A percentile compares a stretch with the other conserved stretches of the same genome.
These are phyloP conservation scores for Leptinotarsa peninsularis DNA, from an alignment of 2,888 invertebrate species.

Conservation along the genomic window DNA sequence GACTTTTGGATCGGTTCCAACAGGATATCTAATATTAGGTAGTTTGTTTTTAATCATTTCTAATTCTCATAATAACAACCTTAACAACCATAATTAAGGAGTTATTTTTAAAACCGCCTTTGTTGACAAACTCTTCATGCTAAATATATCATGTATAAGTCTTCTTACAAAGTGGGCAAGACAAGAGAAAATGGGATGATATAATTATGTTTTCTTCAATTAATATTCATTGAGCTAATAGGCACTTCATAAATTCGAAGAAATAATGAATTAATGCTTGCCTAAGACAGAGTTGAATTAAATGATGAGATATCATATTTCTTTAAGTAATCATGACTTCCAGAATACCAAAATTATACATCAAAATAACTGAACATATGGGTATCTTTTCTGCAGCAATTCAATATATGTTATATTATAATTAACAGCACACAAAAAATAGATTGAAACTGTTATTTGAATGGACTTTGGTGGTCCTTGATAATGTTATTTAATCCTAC, in stretches of 20 bases:
- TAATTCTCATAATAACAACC: conserved; percentile 58
- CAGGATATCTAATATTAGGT: conserved; percentile 66
- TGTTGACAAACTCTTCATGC: conserved; percentile 36
- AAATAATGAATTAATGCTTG: neutral
- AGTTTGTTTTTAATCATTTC: conserved; percentile 62
- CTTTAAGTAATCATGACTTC: too few relatives aligned
- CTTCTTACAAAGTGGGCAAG: conserved; percentile 9
- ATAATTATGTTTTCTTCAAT: conserved; percentile 19
- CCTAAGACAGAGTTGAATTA: neutral
- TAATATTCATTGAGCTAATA: conserved; percentile 23
- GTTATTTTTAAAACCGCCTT: conserved; percentile 48
- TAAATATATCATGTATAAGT: neutral
- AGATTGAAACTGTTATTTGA: too few relatives aligned
- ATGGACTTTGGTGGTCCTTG: too few relatives aligned
- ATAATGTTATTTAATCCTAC: too few relatives aligned
- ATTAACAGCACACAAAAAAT: too few relatives aligned
- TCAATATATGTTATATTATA: too few relatives aligned
- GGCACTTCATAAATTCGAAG: neutral
- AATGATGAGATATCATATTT: neutral
- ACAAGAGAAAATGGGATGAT: neutral
- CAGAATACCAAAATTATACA: too few relatives aligned
- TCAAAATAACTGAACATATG: too few relatives aligned
- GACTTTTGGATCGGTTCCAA: conserved; percentile 61
- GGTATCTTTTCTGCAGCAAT: too few relatives aligned
- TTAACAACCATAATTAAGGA: conserved; percentile 50